A percentile compares a stretch with the other conserved stretches of the same genome.
These are phyloP conservation scores for Pangasius mekongensis DNA, from an alignment of 2,797 vertebrate genomes.

Conservation along the genomic window DNA sequence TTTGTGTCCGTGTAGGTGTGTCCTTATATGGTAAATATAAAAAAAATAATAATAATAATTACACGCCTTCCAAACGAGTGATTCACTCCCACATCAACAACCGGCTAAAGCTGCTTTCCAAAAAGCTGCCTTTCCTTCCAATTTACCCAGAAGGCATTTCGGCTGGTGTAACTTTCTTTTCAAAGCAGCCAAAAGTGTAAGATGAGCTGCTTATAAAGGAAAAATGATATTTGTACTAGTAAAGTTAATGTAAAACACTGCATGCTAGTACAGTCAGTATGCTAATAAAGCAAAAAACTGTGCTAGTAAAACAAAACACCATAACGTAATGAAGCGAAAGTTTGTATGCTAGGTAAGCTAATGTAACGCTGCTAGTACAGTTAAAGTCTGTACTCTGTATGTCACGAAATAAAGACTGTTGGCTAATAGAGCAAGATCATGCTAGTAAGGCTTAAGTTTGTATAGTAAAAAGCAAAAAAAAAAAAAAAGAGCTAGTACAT, in stretches of 20 bases:
- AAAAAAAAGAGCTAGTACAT: neutral
- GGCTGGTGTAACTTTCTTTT: neutral
- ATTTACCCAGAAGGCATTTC: neutral
- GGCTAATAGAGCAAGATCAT: neutral
- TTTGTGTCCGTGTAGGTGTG: neutral
- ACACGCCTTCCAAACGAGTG: neutral
- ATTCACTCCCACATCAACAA: neutral
- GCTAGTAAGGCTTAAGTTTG: neutral
- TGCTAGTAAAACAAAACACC: neutral
- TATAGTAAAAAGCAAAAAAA: neutral
- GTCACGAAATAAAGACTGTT: no score
- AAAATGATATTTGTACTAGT: neutral
- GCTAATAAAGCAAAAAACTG: neutral
- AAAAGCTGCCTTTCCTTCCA: neutral
- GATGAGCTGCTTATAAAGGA: neutral
- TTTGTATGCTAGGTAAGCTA: neutral
- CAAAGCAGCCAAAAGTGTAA: neutral
- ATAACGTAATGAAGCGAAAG: neutral
- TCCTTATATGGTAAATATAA: neutral
- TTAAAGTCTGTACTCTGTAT: no score
- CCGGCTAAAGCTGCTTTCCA: no score
- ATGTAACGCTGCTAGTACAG: neutral
- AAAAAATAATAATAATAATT: neutral
- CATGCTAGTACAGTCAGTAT: neutral
- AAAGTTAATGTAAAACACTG: neutral